Evolutionary conservation across 2,113 vertebrate species (phyloP).

Genomic region (Oceanites oceanicus): DNA sequence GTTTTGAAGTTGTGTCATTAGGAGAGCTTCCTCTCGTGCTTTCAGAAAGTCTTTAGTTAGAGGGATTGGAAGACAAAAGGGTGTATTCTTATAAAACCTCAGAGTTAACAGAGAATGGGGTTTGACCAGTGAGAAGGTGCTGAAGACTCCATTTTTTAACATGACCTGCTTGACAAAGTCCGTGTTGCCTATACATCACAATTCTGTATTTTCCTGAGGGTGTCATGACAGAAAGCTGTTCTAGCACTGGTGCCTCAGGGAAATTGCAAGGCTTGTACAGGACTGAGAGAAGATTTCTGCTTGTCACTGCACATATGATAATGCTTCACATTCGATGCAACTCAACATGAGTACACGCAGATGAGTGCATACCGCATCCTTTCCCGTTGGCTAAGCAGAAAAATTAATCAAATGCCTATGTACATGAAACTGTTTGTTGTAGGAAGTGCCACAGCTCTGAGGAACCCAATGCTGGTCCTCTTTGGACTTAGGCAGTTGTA

Average conservation of each 20-base stretch:
- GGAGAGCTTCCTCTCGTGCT: not conserved
- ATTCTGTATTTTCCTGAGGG: not conserved
- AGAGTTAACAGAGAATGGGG: not conserved
- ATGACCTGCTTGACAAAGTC: not conserved
- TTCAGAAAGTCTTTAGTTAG: not conserved
- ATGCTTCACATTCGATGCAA: not conserved
- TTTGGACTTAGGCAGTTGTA: not conserved
- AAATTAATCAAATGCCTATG: not conserved
- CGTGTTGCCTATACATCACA: not conserved
- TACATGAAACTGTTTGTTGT: not conserved
- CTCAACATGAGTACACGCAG: fast-evolving
- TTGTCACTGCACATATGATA: not conserved
- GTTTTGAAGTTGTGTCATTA: not conserved
- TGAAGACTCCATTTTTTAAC: not conserved
- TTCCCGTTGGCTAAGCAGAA: not conserved
- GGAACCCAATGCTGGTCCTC: not conserved
- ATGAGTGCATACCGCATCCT: not conserved
- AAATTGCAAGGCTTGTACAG: not conserved
- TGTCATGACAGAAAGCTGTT: not conserved
- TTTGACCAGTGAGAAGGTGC: not conserved
- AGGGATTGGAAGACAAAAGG: not conserved
- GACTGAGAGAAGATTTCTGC: not conserved
- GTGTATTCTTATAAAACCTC: not conserved
- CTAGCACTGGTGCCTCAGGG: not conserved
- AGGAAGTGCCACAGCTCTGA: not conserved